These are phyloP conservation scores for Hyla sarda DNA, from an alignment of 2,113 vertebrate genomes.

Conservation along the genomic window DNA sequence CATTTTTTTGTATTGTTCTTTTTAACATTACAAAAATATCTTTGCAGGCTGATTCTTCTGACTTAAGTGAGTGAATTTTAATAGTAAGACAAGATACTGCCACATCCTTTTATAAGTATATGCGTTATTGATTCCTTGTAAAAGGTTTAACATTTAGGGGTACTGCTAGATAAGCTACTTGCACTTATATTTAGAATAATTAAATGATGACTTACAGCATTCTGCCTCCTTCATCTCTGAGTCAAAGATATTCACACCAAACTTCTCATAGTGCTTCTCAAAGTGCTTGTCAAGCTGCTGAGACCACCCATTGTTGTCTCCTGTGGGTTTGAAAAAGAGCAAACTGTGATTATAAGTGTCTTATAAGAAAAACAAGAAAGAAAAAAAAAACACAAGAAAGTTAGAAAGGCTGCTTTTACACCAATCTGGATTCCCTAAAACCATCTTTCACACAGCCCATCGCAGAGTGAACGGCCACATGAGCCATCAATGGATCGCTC, in stretches of 20 bases:
- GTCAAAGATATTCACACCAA: conserved; percentile 67
- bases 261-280: conserved; percentile 70
- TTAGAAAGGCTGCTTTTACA: too few species aligned
- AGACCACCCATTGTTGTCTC: conserved; percentile 93
- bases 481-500: too few species aligned
- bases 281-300: conserved; percentile 89
- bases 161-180: neutral
- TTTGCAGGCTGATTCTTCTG: too few species aligned
- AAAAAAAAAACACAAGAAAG: neutral
- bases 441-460: too few species aligned
- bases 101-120: too few species aligned
- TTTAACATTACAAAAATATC: too few species aligned
- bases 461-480: too few species aligned
- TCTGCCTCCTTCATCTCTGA: conserved; percentile 72
- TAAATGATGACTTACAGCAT: conserved; percentile 84
- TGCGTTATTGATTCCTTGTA: too few species aligned
- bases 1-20: too few species aligned
- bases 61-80: neutral
- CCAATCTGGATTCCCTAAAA: too few species aligned
- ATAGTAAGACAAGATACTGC: neutral
- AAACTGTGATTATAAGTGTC: neutral
- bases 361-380: neutral
- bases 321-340: conserved; percentile 69
- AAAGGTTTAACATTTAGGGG: too few species aligned
- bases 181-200: neutral